phyloP scores from a whole-genome alignment of 2,888 invertebrate species.

The Endotricha flammealis region DNA sequence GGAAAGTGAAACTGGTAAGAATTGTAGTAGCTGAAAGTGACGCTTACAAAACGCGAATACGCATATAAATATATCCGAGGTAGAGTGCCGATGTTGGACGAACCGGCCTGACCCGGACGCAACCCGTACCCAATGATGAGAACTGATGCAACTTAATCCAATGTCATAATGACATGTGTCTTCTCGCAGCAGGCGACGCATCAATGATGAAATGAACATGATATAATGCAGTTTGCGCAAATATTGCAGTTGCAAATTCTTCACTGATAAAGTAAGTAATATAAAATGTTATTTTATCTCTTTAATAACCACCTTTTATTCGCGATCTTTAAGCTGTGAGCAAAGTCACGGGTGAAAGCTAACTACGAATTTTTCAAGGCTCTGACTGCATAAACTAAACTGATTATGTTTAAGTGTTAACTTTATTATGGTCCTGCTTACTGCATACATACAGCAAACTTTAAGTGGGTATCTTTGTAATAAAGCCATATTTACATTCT shows the following conservation, averaged over 20 bases:
- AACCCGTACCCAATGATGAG: slow-evolving; percentile 12
- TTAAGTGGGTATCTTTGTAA: no score
- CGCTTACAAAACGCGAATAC: slow-evolving; percentile 52
- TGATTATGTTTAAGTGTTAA: no score
- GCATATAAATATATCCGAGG: slow-evolving; percentile 47
- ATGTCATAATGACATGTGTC: slow-evolving; percentile 27
- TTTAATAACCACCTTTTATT: no score
- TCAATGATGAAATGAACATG: slow-evolving; percentile 29
- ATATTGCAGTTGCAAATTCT: slow-evolving; percentile 16
- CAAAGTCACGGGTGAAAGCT: no score
- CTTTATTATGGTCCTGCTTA: no score
- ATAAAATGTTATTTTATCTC: no score
- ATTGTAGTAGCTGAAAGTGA: slow-evolving; percentile 59
- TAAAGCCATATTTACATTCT: slow-evolving; percentile 29
- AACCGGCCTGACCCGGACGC: slow-evolving; percentile 34
- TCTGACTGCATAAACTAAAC: no score
- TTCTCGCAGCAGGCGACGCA: slow-evolving; percentile 23
- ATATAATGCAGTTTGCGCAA: slow-evolving; percentile 48
- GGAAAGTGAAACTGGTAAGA: slow-evolving; percentile 73
- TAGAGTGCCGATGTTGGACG: slow-evolving; percentile 13
- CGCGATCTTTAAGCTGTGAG: no score
- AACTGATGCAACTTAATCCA: slow-evolving; percentile 36
- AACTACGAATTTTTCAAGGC: no score
- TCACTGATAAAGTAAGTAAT: no score
- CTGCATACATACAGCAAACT: no score